Evolutionary conservation across 2,888 invertebrate genomes (phyloP), one percentile per base, ranked within the genome.

Genomic region (Scaptomyza cyrtandrae): DNA sequence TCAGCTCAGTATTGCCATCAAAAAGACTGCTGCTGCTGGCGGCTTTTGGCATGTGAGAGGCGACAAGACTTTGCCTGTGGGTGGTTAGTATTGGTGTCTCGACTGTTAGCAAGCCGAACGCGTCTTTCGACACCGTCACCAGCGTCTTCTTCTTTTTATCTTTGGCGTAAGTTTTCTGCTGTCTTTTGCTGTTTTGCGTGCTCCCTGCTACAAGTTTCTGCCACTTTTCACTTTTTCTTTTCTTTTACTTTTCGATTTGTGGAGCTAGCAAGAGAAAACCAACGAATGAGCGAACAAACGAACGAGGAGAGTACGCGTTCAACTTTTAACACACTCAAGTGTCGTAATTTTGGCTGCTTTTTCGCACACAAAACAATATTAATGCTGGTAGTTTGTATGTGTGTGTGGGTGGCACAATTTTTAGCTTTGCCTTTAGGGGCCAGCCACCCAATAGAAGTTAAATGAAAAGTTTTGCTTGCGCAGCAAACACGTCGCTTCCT

Each of bases 391-490:
- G 86, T 82, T 85, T 68, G 66, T 54, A 27, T 11, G 24, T 6
- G 9, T 37, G 45, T 29, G 43, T 44, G 63, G 33, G 56, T 67
- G 2, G 37, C 49, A 10, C 35, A 60, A 45, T 45, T 44, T 44
- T 46, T 39, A 14, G 31, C 44, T 37, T 39, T 37, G 57, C 69
- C 78, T 16, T 16, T 1, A 41, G 49, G 24, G 57, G 53, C 64
- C 48, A 39, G 44, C 62, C 71, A 49, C 67, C 61, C 64, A 79
- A 82, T 73, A 73, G 68, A 89, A 87, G 89, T 88, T 86, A 89
- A 89, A 88, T 89, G 89, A 86, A 86, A 86, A 86, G 86, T 86
- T 86, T 89, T 89, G 88, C 85, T 89, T 89, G 89, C 88, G 89
- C 75, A 77, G 85, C 85, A 85, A 85, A 85, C 85, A 86, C 89